These are phyloP conservation scores for Leguminivora glycinivorella DNA, from an alignment of 1,140 invertebrate species.

Conservation along the genomic window DNA sequence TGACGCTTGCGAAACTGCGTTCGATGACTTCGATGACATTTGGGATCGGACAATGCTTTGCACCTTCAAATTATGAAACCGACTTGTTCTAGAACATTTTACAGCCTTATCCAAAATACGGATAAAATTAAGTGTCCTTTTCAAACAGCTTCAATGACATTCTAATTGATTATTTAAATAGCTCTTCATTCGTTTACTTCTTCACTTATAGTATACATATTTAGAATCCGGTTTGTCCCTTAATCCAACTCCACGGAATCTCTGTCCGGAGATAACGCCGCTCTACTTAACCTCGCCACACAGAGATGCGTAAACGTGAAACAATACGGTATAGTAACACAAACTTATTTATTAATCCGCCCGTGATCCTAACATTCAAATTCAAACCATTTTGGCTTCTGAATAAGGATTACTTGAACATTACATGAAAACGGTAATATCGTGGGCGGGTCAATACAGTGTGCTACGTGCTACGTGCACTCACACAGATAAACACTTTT, in stretches of 20 bases:
- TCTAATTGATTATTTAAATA: not conserved
- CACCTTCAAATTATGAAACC: conserved; percentile 63
- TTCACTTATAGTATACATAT: not conserved
- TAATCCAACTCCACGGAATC: conserved; percentile 70
- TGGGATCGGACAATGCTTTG: conserved; percentile 66
- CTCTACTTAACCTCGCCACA: conserved; percentile 78
- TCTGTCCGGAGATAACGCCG: conserved; percentile 76
- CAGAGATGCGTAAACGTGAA: conserved; percentile 76
- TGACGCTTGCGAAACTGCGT: conserved; percentile 75
- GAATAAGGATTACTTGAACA: conserved; percentile 23
- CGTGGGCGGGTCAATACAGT: conserved; percentile 32
- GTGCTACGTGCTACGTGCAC: conserved; percentile 50
- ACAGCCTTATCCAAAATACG: not conserved
- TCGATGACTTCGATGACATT: conserved; percentile 78
- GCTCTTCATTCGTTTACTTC: not conserved
- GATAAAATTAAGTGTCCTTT: not conserved
- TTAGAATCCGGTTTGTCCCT: conserved; percentile 42
- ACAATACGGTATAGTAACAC: conserved; percentile 76
- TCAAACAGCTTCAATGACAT: not conserved
- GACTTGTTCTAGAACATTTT: not conserved
- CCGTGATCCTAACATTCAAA: conserved; percentile 29
- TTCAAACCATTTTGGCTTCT: conserved; percentile 35
- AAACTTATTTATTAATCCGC: conserved; percentile 43
- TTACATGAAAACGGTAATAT: conserved; percentile 21
- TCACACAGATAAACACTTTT: conserved; percentile 45